Percentiles rank a stretch among this genome's conserved stretches.
Conservation (phyloP, 2,888 invertebrate genomes). For the Diploptera punctata region DNA sequence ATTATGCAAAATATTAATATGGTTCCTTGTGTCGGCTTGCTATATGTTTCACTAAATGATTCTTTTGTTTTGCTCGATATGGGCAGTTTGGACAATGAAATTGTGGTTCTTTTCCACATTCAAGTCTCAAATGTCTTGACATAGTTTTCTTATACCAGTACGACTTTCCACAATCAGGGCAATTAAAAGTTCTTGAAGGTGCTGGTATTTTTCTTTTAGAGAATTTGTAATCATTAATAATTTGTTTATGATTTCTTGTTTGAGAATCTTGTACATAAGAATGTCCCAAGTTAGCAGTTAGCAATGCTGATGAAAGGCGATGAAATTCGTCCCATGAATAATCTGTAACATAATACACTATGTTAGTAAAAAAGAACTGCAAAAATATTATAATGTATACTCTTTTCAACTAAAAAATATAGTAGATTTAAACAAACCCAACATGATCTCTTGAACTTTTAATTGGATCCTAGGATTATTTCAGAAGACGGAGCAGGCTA, state of each 20-base stretch:
- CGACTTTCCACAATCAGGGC: constrained; percentile 22
- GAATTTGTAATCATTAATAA: not conserved
- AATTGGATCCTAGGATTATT: no score
- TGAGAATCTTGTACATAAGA: not conserved
- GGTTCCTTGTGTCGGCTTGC: constrained; percentile 2
- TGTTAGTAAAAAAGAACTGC: no score
- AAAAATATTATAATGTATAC: no score
- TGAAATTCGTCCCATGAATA: not conserved
- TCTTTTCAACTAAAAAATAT: no score
- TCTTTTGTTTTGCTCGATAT: constrained; percentile 27
- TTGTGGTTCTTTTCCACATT: constrained; percentile 46
- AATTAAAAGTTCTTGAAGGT: constrained; percentile 10
- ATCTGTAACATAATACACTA: not conserved
- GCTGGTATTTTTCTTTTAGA: not conserved
- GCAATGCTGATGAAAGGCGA: not conserved
- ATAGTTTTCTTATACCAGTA: not conserved
- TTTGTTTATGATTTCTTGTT: not conserved
- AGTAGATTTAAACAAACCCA: no score
- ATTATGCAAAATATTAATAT: no score
- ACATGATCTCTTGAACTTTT: no score
- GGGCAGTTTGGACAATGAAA: constrained; percentile 43
- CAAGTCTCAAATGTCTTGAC: constrained; percentile 22
- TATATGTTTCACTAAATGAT: constrained; percentile 31
- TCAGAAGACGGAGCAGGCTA: no score
- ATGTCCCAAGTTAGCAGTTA: not conserved